These are phyloP conservation scores for Montipora cactus DNA, from an alignment of 64 coral and sea anemone genomes.

Conservation along the genomic window DNA sequence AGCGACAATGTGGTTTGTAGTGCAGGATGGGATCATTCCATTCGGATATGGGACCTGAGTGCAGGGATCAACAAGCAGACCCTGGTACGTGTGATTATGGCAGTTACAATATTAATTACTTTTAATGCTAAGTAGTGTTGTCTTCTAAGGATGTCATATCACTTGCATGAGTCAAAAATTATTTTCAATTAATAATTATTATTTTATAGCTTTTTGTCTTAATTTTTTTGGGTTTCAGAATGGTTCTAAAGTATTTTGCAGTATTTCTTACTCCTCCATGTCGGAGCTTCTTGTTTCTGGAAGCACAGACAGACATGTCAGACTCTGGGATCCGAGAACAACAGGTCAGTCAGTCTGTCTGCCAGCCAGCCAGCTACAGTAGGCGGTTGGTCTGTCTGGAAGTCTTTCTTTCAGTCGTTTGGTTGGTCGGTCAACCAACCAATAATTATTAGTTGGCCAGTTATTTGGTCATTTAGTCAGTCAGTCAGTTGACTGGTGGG, in stretches of 20 bases:
- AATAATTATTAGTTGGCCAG: too few relatives aligned
- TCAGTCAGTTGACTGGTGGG: too few relatives aligned
- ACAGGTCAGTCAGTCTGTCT: conserved; percentile 51
- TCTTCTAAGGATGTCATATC: too few relatives aligned
- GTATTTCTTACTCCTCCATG: conserved; percentile 81
- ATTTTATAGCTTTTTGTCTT: background rate
- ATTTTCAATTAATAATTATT: background rate
- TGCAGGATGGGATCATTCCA: conserved; percentile 98
- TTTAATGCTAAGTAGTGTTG: too few relatives aligned
- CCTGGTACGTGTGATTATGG: conserved; percentile 47
- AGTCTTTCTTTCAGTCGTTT: too few relatives aligned
- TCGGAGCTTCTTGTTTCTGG: conserved; percentile 82
- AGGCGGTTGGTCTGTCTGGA: too few relatives aligned
- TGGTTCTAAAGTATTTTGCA: conserved; percentile 93
- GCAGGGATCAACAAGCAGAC: conserved; percentile 95
- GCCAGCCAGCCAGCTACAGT: too few relatives aligned
- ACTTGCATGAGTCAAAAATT: too few relatives aligned
- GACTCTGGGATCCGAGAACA: conserved; percentile 92
- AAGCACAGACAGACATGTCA: conserved; percentile 87
- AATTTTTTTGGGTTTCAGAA: conserved; percentile 54
- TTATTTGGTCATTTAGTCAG: too few relatives aligned
- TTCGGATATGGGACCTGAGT: conserved; percentile 86
- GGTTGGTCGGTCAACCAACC: too few relatives aligned
- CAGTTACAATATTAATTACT: background rate
- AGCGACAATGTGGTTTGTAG: conserved; percentile 78